Evolutionary conservation across 1,140 invertebrate genomes (phyloP).

Genomic region (Zaprionus vittiger): DNA sequence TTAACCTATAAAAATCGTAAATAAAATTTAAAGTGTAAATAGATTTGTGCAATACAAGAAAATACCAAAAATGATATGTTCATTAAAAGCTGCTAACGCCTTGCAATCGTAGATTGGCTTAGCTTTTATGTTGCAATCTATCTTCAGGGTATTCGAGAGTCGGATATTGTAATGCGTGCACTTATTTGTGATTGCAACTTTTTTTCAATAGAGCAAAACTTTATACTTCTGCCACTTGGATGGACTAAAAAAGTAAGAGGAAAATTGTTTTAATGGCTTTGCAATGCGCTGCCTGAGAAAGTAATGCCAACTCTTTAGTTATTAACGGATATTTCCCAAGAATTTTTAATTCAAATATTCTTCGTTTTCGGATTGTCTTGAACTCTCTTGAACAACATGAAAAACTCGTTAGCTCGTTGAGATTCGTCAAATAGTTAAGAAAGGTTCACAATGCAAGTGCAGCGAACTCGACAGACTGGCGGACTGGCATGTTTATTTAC

Average conservation of each 20-base stretch:
- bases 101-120: not conserved
- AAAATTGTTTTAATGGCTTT: conserved; percentile 33
- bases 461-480: conserved; percentile 54
- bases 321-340: conserved; percentile 27
- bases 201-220: not conserved
- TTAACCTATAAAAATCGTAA: not conserved
- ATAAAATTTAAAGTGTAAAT: not conserved
- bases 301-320: conserved; percentile 9
- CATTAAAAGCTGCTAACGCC: not conserved
- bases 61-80: not conserved
- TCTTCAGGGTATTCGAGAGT: not conserved
- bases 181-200: not conserved
- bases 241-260: not conserved
- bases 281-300: conserved; percentile 6
- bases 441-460: conserved; percentile 26
- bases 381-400: conserved; percentile 21
- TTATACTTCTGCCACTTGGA: not conserved
- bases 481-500: conserved; percentile 65
- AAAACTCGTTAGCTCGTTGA: conserved; percentile 32
- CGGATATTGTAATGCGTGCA: not conserved
- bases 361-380: not conserved
- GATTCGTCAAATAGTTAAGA: conserved; percentile 6
- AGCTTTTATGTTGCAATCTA: not conserved
- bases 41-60: not conserved
- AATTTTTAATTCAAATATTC: conserved; percentile 40